phyloP scores from a whole-genome alignment of 2,113 vertebrate genomes.

The Heterochromis multidens region DNA sequence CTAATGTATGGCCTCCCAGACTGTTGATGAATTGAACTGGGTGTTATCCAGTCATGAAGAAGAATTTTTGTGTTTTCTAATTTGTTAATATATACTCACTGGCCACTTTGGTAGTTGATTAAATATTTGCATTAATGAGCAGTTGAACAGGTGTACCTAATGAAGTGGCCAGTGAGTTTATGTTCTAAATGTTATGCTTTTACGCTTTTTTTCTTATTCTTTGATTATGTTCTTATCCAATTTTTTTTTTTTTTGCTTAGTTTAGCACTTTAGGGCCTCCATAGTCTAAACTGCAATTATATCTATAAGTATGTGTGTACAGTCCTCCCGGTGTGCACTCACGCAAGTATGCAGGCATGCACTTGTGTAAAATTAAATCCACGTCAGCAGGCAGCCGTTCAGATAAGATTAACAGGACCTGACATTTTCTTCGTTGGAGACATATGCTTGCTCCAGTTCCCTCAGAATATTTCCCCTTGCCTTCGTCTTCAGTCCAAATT shows the following conservation, averaged over 20 bases:
- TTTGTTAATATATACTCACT: neutral
- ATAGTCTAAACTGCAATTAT: neutral
- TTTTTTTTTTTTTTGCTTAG: neutral
- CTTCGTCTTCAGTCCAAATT: constrained; percentile 34
- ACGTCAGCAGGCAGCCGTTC: constrained; percentile 67
- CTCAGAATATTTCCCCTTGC: constrained; percentile 36
- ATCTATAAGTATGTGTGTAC: neutral
- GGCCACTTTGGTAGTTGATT: no score
- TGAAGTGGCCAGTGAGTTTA: neutral
- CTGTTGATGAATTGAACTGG: no score
- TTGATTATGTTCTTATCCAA: no score
- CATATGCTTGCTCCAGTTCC: constrained; percentile 69
- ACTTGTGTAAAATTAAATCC: constrained; percentile 69
- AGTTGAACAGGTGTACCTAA: accelerated
- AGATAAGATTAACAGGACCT: constrained; percentile 72
- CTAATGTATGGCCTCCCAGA: neutral
- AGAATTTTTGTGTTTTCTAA: neutral
- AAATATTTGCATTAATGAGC: no score
- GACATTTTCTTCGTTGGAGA: constrained; percentile 66
- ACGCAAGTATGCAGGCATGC: constrained; percentile 21
- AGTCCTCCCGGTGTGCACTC: constrained; percentile 13
- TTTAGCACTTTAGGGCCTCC: neutral
- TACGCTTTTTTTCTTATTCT: neutral
- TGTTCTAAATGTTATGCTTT: neutral
- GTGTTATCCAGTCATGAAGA: neutral